Conservation (phyloP, 2,113 vertebrate genomes). For the Protobothrops flavoviridis region DNA sequence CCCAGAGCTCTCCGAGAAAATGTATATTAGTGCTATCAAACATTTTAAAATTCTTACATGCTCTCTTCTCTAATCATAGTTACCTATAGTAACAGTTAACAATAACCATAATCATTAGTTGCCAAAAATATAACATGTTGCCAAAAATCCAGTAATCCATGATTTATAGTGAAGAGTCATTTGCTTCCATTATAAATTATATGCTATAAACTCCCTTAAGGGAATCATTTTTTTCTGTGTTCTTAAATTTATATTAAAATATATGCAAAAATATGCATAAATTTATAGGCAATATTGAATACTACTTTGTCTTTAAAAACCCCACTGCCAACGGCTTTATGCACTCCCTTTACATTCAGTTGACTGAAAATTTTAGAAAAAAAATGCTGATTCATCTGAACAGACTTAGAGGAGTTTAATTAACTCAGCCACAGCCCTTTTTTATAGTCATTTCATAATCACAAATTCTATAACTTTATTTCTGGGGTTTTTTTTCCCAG, state of each 20-base stretch:
- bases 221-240: not conserved
- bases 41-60: not conserved
- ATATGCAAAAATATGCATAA: not conserved
- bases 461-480: not conserved
- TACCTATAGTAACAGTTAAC: not conserved
- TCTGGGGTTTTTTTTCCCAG: not conserved
- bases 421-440: not conserved
- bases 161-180: not conserved
- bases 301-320: not conserved
- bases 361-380: not conserved
- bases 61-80: not conserved
- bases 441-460: not conserved
- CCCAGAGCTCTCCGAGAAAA: slow-evolving; percentile 96
- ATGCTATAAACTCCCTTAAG: not conserved
- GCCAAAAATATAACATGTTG: not conserved
- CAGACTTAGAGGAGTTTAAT: not conserved
- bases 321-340: not conserved
- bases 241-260: not conserved
- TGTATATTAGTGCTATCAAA: slow-evolving; percentile 65
- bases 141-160: not conserved
- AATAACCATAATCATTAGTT: not conserved
- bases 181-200: not conserved
- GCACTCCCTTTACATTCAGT: not conserved
- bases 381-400: not conserved
- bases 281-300: not conserved